Evolutionary conservation across 2,888 invertebrate genomes (phyloP), one percentile per base, ranked within the genome.

Genomic region (Galerucella nymphaeae): DNA sequence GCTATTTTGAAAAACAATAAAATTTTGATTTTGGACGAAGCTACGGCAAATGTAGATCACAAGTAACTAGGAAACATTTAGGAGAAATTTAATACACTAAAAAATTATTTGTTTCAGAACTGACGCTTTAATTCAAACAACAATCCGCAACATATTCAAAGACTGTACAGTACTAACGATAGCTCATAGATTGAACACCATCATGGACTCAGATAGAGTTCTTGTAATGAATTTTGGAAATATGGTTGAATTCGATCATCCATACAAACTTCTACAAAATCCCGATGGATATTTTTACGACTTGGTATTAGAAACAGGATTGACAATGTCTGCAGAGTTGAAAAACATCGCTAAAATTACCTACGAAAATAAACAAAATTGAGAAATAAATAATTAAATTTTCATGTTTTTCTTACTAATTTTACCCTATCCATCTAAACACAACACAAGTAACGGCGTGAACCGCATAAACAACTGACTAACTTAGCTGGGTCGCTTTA

Each of bases 21-120:
- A 79, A 91, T 97, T 77, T 88, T 97, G 3, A 91, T 97, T 41
- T 87, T 97, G 58, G 96, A 97, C 81, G 96, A 97, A 87, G 96
- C 96, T 18, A 96, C 96, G 0, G 96, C 96, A 4, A 96, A 96
- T 84, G 95, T 96, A 0, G 96, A 96, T 86, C 93, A 92, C 70
- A 91, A 91, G 93, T 94, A 87, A 73, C 69, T 66, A 75, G n/a
- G n/a, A n/a, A n/a, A n/a, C n/a, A n/a, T n/a, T n/a, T n/a, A n/a
- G n/a, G n/a, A n/a, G n/a, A n/a, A n/a, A n/a, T n/a, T n/a, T n/a
- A n/a, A n/a, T n/a, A n/a, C n/a, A n/a, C n/a, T n/a, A n/a, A 3
- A 23, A 1, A 3, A 3, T 2, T 2, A 23, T 67, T 16, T 50
- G 45, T 70, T 41, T 65, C 83, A 93, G 92, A 78, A 94, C 94